Evolutionary conservation across 1,140 invertebrate genomes (phyloP), one percentile per base, ranked within the genome.

Genomic region (Cydia pomonella): DNA sequence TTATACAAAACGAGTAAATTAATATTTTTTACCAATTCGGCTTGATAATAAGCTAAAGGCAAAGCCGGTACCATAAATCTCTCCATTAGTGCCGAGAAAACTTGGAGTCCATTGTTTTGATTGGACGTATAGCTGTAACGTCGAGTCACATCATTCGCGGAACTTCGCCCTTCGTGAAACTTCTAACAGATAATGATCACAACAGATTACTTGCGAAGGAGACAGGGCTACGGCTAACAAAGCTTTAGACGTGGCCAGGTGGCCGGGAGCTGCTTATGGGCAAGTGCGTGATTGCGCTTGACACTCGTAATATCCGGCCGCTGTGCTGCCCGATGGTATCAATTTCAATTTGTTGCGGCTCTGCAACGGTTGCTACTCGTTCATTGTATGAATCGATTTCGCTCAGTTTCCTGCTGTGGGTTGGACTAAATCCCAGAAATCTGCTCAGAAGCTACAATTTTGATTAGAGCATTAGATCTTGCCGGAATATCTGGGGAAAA

Each of bases 331-430:
- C 87, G 88, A 92, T 92, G 84, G 86, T 92, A 91, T 92, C 89
- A 90, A 91, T 90, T 92, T 92, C 89, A 92, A 92, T 91, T 91
- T 92, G 89, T 91, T 89, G 86, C 86, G 87, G 84, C 80, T 80
- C 82, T 82, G 86, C 88, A 88, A 85, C 88, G 77, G 82, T 87
- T 84, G 86, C 82, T 83, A 76, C 84, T 86, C 83, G 84, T 87
- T 86, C 82, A 82, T 84, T 85, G 80, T 88, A 82, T 86, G 83
- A 88, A 90, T 89, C 89, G 89, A 90, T 91, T 87, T 83, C 83
- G 85, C 85, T 89, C 79, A 90, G 88, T 90, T 92, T 92, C 89
- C 88, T 90, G 84, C 90, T 87, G 84, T 83, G 81, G 75, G 84
- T 85, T 81, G 82, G 86, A 89, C 86, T 89, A 89, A 90, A 92